Conservation (phyloP, 1,140 invertebrate genomes). For the Aricia agestis region DNA sequence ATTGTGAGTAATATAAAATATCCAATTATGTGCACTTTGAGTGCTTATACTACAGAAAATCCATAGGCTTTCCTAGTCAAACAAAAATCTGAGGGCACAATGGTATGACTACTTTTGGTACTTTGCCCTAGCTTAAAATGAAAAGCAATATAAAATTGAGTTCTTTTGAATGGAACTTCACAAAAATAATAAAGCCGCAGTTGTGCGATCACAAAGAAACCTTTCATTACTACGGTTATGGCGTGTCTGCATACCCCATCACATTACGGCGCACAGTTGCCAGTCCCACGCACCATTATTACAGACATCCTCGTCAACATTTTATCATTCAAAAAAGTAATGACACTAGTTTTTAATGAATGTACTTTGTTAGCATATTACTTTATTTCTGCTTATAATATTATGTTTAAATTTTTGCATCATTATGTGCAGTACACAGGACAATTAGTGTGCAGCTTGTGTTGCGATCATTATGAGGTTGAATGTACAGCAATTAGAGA, state of each 20-base stretch:
- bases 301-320: neutral
- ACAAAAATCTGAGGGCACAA: too few species aligned
- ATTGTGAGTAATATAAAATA: too few species aligned
- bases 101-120: too few species aligned
- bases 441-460: neutral
- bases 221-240: neutral
- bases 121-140: too few species aligned
- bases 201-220: constrained; percentile 15
- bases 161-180: neutral
- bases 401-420: neutral
- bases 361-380: neutral
- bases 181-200: neutral
- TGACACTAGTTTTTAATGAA: neutral
- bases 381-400: neutral
- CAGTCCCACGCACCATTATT: constrained; percentile 2
- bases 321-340: neutral
- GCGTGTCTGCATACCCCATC: neutral
- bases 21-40: too few species aligned
- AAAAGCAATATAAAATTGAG: constrained; percentile 17
- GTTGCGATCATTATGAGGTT: neutral
- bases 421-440: too few species aligned
- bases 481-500: too few species aligned
- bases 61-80: too few species aligned
- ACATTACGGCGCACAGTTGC: neutral
- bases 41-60: too few species aligned